Base-by-base conservation (phyloP, 2,113 vertebrate species). In the Prunella himalayana region DNA sequence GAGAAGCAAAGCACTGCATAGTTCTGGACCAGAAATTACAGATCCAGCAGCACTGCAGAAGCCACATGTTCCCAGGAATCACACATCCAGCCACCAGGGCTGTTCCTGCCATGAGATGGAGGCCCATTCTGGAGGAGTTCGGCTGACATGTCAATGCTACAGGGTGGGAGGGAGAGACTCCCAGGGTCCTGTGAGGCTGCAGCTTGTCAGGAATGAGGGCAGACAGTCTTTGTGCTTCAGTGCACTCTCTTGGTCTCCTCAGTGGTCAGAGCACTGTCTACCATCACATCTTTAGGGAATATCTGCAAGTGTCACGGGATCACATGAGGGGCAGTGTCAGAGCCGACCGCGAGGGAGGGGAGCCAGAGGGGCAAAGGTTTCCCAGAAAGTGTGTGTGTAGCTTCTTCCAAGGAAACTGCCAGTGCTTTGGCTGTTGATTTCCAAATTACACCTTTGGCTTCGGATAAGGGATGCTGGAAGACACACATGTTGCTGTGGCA, bases 381-480 rank as follows among this genome's bases (percentile, higher is more conserved):
- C 78, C 59, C 16, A 33, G 44, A 63, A 90, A 95, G 60, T 14
- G 7, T 37, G 23, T 44, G 49, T 56, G 91, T 87, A 92, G 88
- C 88, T 88, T 95, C 97, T 97, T 87, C 71, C 42, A 57, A 87
- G 93, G 94, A 97, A 97, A 94, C 94, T 97, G 96, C 90, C 94
- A 97, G 71, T 59, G 42, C 83, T 70, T 94, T 77, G 88, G 90
- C 91, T 97, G 94, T 92, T 98, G 98, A 98, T 98, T 95, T 97
- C 96, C 97, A 98, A 98, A 98, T 98, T 98, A 98, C 91, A 98
- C 97, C 98, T 97, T 97, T 98, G 97, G 95, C 87, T 97, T 95
- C 0, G 2, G 91, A 95, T 89, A 81, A 33, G 9, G 94, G 95
- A 96, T 96, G 82, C 84, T 94, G 92, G 94, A 87, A 97, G 91